Conservation (phyloP, 2,113 vertebrate genomes). For the Sinosuthora webbiana region DNA sequence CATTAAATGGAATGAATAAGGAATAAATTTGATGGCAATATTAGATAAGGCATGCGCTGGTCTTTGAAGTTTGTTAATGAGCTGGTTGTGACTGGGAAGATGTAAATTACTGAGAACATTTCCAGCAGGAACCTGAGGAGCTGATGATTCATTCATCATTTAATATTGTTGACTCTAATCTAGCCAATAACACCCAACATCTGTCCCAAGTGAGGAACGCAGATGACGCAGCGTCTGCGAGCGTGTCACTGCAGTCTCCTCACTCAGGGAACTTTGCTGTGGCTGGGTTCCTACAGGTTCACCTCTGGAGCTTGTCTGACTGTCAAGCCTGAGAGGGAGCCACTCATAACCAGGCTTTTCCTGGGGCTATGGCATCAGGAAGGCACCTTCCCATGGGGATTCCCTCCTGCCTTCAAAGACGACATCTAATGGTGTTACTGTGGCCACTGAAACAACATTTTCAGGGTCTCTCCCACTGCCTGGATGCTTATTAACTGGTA, state of each 20-base stretch:
- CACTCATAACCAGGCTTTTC: neutral
- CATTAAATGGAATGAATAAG: neutral
- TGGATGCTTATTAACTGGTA: neutral
- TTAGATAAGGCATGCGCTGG: slow-evolving; percentile 9
- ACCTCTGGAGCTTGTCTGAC: neutral
- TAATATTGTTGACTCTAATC: slow-evolving; percentile 51
- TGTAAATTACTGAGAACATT: slow-evolving; percentile 18
- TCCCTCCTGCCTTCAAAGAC: slow-evolving; percentile 16
- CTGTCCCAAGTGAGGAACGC: neutral
- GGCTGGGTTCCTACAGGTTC: neutral
- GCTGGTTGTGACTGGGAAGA: slow-evolving; percentile 18
- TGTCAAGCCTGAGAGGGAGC: neutral
- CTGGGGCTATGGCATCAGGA: neutral
- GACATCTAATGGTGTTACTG: neutral
- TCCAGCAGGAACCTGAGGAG: slow-evolving; percentile 45
- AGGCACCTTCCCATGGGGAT: slow-evolving; percentile 11
- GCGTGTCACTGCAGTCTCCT: neutral
- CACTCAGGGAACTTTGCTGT: neutral
- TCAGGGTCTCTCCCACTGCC: neutral
- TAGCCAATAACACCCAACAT: neutral
- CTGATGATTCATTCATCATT: slow-evolving; percentile 45
- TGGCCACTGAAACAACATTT: neutral
- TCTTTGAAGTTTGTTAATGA: slow-evolving; percentile 49
- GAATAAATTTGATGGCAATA: slow-evolving; percentile 35
- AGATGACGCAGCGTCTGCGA: slow-evolving; percentile 33